phyloP scores from a whole-genome alignment of 1,140 invertebrate genomes.

The Adoxophyes honmai region DNA sequence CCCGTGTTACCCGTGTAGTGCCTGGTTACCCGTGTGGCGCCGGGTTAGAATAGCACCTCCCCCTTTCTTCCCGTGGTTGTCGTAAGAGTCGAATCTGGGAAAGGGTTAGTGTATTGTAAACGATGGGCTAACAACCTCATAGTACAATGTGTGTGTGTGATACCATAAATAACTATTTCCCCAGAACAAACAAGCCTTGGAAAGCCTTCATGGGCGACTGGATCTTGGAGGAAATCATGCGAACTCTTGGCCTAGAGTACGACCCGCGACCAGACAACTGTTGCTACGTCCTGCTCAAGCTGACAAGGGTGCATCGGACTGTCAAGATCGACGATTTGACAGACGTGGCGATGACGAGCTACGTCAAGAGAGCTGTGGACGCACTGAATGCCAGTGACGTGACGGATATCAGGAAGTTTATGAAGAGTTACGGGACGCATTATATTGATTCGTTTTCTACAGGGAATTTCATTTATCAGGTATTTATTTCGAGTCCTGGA shows the following conservation, averaged over 20 bases:
- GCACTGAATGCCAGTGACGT: constrained; percentile 81
- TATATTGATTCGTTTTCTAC: constrained; percentile 86
- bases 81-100: no score
- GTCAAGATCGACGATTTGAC: constrained; percentile 75
- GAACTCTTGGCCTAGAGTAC: constrained; percentile 84
- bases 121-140: no score
- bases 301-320: constrained; percentile 80
- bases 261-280: constrained; percentile 81
- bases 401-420: constrained; percentile 81
- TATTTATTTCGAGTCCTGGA: constrained; percentile 38
- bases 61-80: no score
- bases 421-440: constrained; percentile 86
- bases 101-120: no score
- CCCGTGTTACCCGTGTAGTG: no score
- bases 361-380: constrained; percentile 79
- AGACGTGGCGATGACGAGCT: constrained; percentile 77
- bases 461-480: constrained; percentile 88
- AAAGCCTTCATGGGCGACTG: constrained; percentile 86
- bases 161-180: neutral
- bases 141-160: no score
- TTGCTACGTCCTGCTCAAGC: constrained; percentile 84
- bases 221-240: constrained; percentile 79
- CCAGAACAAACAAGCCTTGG: constrained; percentile 84
- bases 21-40: no score
- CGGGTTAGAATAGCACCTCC: no score